Evolutionary conservation across 2,888 invertebrate species (phyloP), one percentile per base, ranked within the genome.

Genomic region (Alloplasta piceator): DNA sequence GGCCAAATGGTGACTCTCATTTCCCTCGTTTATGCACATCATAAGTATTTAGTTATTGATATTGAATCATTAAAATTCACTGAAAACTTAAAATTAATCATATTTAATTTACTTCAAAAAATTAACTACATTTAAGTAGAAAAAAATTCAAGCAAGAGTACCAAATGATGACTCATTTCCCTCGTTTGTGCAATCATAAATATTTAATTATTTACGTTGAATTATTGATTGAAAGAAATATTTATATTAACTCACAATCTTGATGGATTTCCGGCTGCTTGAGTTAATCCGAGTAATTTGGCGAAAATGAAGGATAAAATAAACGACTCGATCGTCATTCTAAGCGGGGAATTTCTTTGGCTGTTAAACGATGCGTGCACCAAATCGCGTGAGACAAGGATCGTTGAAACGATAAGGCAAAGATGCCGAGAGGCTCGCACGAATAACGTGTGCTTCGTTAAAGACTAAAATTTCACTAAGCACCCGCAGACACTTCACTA

Each of bases 341-440:
- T 88, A 78, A 83, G 82, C 85, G 6, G 26, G 26, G 26, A 26
- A 26, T 26, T 1, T 26, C 3, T 26, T 12, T 52, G 85, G 85
- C 84, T 86, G 85, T 87, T 86, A 88, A 87, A 87, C 83, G 85
- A 85, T 85, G 26, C 3, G 26, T 26, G 87, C 83, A 83, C 85
- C 26, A 83, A 86, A 86, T 83, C 83, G 86, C 82, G 81, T 86
- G 80, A 74, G 86, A 90, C 90, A 89, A 10, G 6, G 88, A 87
- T 89, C 82, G 81, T 84, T 85, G 80, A 83, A 86, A 83, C 78
- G 83, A 80, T 72, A 84, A 84, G 84, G 85, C 58, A 58, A 73
- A 76, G 52, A 64, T 64, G 77, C 48, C 26, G 26, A 26, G 26
- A 26, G 26, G 3, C 26, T 26, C 26, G 26, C 26, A 26, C 26